Evolutionary conservation across 2,888 invertebrate genomes (phyloP).

Genomic region (Oscheius onirici): DNA sequence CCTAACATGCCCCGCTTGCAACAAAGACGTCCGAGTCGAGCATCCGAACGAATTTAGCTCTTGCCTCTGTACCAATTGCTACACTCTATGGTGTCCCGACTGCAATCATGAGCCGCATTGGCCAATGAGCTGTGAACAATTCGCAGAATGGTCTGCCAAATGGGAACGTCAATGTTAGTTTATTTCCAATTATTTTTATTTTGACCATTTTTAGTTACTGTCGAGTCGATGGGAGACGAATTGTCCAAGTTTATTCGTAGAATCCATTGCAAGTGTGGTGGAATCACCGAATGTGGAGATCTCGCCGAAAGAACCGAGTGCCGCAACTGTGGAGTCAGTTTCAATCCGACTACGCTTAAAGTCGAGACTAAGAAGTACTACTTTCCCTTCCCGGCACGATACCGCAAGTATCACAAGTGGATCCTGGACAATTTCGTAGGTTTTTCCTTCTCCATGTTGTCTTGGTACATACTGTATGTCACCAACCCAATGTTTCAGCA

Average conservation of each 20-base stretch:
- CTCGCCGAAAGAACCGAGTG: conserved; percentile 37
- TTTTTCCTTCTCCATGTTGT: too few species aligned
- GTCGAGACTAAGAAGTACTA: conserved; percentile 36
- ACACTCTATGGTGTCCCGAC: conserved; percentile 52
- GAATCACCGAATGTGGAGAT: conserved; percentile 36
- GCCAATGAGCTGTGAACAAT: conserved; percentile 55
- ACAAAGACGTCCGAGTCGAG: conserved; percentile 42
- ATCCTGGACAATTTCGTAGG: background rate
- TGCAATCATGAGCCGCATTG: conserved; percentile 58
- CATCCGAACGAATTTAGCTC: conserved; percentile 34
- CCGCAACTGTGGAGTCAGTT: conserved; percentile 41
- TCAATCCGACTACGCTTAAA: conserved; percentile 41
- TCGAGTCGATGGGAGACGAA: conserved; percentile 6
- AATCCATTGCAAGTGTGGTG: conserved; percentile 22
- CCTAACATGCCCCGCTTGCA: conserved; percentile 48
- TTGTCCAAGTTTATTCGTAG: conserved; percentile 12
- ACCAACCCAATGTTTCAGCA: background rate
- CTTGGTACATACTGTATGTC: background rate
- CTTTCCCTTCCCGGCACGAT: conserved; percentile 28
- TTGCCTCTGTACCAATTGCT: conserved; percentile 43
- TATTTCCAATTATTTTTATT: background rate
- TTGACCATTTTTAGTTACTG: conserved; percentile 6
- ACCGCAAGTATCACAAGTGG: conserved; percentile 19
- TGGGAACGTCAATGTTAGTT: conserved; percentile 46
- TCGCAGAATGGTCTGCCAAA: conserved; percentile 48